Base-by-base conservation (phyloP, 2,888 invertebrate species). In the Eupithecia inturbata region DNA sequence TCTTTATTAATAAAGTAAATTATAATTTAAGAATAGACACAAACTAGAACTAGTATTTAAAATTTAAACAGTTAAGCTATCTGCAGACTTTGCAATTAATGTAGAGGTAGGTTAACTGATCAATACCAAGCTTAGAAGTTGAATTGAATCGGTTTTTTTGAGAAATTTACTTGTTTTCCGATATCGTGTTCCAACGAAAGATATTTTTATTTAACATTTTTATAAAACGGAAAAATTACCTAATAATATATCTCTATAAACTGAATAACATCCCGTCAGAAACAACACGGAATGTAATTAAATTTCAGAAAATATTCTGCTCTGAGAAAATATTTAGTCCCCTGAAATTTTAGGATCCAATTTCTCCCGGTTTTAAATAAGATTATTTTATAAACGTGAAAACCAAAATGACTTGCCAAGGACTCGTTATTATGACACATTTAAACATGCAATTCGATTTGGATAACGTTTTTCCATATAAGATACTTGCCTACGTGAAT, bases 291-390 rank as follows among this genome's bases (percentile, higher is more conserved):
- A 70, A 57, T 60, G 57, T 67, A 67, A 57, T 31, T 28, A 70
- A 62, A 49, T 70, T 73, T 10, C 36, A 60, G 28, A 28, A 31
- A 57, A 73, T 70, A 64, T 67, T 67, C 45, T 33, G 12, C 26
- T 45, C 26, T 22, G 19, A 62, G 70, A 45, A 33, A 73, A 63
- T 66, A 73, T 69, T 64, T 72, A 66, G 57, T 64, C 57, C 72
- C 6, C 41, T 68, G 72, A 45, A 68, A 68, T 64, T 68, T 41
- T 22, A 71, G 68, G 71, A 71, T 71, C 74, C 63, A 71, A 64
- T 74, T 74, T 74, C 68, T 53, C 57, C 67, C 60, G 68, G 39
- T 67, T 67, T 73, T 64, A 71, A 74, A 74, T 71, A 26, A 68
- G 41, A 74, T 74, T 57, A 70, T 63, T 74, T n/a, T 71, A 26